Evolutionary conservation across 2,888 invertebrate species (phyloP), one percentile per base, ranked within the genome.

Genomic region (Aradus depressus): DNA sequence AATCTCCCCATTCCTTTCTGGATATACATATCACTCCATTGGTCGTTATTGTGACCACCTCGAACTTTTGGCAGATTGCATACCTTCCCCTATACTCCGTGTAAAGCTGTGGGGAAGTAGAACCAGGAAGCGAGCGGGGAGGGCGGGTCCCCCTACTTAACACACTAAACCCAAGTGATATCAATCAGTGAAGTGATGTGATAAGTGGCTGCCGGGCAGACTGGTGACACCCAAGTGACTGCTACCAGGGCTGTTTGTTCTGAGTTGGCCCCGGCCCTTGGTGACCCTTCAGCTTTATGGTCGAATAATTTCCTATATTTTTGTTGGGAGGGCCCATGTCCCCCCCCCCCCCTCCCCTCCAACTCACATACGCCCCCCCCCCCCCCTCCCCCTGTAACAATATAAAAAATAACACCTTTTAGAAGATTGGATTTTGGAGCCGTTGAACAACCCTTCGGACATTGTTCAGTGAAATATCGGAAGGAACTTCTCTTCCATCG

Each of bases 371-470:
- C 22, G 18, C 14, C 47, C 22, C n/a, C 35, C 18, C 28, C 37
- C 28, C n/a, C 42, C 44, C 19, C 31, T 37, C 31, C 44, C 31
- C 26, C 50, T 43, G n/a, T n/a, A n/a, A n/a, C n/a, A n/a, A 50
- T 52, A 52, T 52, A 52, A 53, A 56, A 56, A 56, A 54, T 56
- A 54, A 54, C 56, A 56, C 56, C 56, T 56, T 56, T 56, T 56
- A 56, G 56, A 52, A 43, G 56, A 56, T 56, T 56, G 52, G 56
- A 39, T 50, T 47, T 25, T 41, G 28, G 44, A 51, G 32, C 28
- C 31, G 51, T 26, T 19, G 18, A 38, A 38, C 22, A 22, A 12
- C 38, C n/a, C n/a, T n/a, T n/a, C n/a, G n/a, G 8, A 22, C 38
- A 6, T 21, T 21, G 38, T 39, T 25, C 4, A 23, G 4, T 52